phyloP scores from a whole-genome alignment of 1,140 invertebrate species.

The Nasonia vitripennis region DNA sequence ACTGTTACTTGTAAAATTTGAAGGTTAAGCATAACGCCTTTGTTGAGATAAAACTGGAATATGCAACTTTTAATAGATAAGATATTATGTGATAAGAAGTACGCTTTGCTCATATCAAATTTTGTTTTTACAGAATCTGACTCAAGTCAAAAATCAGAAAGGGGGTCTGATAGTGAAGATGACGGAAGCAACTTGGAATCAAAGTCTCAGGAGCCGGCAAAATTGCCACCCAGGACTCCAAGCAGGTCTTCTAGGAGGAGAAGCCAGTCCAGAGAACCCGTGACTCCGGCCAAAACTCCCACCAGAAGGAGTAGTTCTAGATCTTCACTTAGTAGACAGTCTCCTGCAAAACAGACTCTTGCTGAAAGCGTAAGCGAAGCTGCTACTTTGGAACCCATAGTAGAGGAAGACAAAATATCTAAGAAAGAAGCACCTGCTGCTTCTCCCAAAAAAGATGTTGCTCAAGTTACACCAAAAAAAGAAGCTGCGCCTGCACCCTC shows the following conservation, averaged over 20 bases:
- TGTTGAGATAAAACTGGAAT: not conserved
- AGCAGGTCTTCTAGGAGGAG: slow-evolving; percentile 63
- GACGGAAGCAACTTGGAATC: slow-evolving; percentile 37
- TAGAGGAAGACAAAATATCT: slow-evolving; percentile 54
- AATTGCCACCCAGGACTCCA: slow-evolving; percentile 61
- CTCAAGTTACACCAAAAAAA: slow-evolving; percentile 5
- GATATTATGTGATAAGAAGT: not conserved
- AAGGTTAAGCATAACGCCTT: too few species aligned
- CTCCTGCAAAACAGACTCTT: slow-evolving; percentile 59
- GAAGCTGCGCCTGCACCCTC: not conserved
- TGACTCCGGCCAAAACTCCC: slow-evolving; percentile 62
- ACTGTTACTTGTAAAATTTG: too few species aligned
- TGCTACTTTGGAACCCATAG: slow-evolving; percentile 53
- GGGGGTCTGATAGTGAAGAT: slow-evolving; percentile 49
- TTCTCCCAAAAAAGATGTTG: slow-evolving; percentile 26
- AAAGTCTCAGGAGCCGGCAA: slow-evolving; percentile 61
- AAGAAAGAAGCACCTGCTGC: slow-evolving; percentile 23
- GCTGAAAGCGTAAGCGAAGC: slow-evolving; percentile 56
- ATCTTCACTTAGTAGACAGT: slow-evolving; percentile 56
- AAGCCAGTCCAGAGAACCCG: slow-evolving; percentile 54
- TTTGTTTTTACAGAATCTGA: slow-evolving; percentile 25
- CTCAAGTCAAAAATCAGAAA: slow-evolving; percentile 55
- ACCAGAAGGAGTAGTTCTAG: slow-evolving; percentile 57
- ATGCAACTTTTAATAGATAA: not conserved
- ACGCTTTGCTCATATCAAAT: not conserved